Conservation (phyloP, 2,888 invertebrate genomes). For the Muscina levida region DNA sequence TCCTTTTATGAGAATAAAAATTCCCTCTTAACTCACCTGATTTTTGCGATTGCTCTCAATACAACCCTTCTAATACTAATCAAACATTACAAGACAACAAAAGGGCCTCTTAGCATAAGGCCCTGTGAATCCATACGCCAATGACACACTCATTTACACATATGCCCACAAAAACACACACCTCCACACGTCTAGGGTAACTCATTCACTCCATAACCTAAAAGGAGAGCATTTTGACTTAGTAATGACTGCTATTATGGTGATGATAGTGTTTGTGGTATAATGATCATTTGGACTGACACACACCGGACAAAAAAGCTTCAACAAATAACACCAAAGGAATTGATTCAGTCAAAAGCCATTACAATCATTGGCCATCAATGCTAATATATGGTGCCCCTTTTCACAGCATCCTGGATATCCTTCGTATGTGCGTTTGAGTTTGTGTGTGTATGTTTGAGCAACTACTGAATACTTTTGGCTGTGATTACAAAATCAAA, state of each 20-base stretch:
- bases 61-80: no score
- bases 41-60: no score
- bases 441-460: constrained; percentile 13
- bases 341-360: constrained; percentile 65
- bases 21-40: no score
- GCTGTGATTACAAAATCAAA: constrained; percentile 63
- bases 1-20: no score
- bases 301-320: constrained; percentile 24
- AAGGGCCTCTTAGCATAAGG: no score
- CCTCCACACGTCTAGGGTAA: no score
- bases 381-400: constrained; percentile 53
- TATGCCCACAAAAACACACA: no score
- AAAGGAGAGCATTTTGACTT: constrained; percentile 60
- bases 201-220: constrained; percentile 17
- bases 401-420: neutral
- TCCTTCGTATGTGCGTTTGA: neutral
- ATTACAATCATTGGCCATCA: constrained; percentile 65
- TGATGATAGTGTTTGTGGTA: constrained; percentile 65
- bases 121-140: no score
- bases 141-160: no score
- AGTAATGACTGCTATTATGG: constrained; percentile 61
- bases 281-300: constrained; percentile 37
- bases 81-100: no score
- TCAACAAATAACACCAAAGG: constrained; percentile 61
- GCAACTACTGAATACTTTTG: constrained; percentile 41